A percentile compares a stretch with the other conserved stretches of the same genome.
Evolutionary conservation across 2,888 invertebrate genomes (phyloP).

Genomic region (Ditula angustiorana): DNA sequence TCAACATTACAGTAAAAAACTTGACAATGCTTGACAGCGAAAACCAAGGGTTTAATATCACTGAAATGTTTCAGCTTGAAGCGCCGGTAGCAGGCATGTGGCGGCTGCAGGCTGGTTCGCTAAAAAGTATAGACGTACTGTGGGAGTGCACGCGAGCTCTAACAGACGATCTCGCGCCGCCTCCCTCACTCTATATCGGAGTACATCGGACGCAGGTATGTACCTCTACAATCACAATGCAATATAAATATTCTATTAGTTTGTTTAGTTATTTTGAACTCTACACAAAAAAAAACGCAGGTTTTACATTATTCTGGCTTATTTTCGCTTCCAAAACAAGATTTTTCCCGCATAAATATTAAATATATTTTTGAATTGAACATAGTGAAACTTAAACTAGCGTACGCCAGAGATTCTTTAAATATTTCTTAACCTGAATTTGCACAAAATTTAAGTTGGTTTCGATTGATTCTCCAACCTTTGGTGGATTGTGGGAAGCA

Average conservation of each 20-base stretch:
- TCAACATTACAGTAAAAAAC: too few relatives aligned
- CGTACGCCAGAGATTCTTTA: too few relatives aligned
- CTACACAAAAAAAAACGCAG: too few relatives aligned
- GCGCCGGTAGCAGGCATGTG: constrained; percentile 95
- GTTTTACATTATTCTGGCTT: too few relatives aligned
- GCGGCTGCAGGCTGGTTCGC: constrained; percentile 88
- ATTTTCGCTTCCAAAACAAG: too few relatives aligned
- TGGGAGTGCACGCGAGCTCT: constrained; percentile 80
- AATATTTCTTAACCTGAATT: not conserved
- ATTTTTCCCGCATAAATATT: too few relatives aligned
- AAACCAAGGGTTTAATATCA: too few relatives aligned
- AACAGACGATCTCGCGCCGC: constrained; percentile 56
- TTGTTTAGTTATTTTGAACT: not conserved
- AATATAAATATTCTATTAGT: not conserved
- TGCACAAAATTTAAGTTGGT: not conserved
- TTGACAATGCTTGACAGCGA: too few relatives aligned
- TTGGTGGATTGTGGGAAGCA: not conserved
- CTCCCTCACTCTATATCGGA: constrained; percentile 93
- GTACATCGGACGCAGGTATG: constrained; percentile 91
- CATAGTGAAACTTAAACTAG: too few relatives aligned
- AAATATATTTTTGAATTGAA: too few relatives aligned
- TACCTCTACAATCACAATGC: not conserved
- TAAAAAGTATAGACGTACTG: constrained; percentile 91
- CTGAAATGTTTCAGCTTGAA: constrained; percentile 89
- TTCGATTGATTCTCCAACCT: not conserved